Base-by-base conservation (phyloP, 2,113 vertebrate species). In the Xyliphius kryptos region DNA sequence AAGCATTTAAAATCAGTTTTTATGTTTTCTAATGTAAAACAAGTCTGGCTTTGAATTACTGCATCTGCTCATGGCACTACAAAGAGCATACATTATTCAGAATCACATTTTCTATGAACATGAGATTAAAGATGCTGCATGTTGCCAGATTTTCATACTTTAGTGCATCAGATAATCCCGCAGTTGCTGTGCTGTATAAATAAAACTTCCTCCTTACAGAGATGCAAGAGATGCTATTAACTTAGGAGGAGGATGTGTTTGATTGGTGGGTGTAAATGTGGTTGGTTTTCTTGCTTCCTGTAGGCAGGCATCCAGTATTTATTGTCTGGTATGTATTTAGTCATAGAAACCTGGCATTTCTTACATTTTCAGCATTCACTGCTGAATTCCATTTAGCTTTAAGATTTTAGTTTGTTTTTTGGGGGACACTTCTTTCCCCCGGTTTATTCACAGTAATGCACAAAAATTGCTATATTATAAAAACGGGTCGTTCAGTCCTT, bases 81-180 rank as follows among this genome's bases (percentile, higher is more conserved):
- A 19, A 19, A 17, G 43, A 11, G 8, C 13, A 32, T 66, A 32
- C 47, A 51, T 43, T 66, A 66, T 58, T 66, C 40, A 60, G 38
- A 15, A 16, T 53, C 16, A 1, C 47, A 14, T 22, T 57, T 26
- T 10, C 36, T 7, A 14, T 10, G 15, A 49, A 13, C 6, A 51
- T 19, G 37, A 43, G n/a, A 47, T 32, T 3, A 17, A 49, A 38
- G 44, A 56, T 40, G 32, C 36, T 38, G 44, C 17, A 16, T 10
- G 38, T 38, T 5, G 44, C 26, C 10, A 19, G 40, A n/a, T 21
- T 38, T 44, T 44, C 40, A 6, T 22, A 3, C 38, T 19, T 9
- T 3, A 43, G 44, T 58, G 49, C 51, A 57, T 32, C 26, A 32
- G 7, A 32, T 32, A 2, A 0, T 11, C 36, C 54, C 58, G 48